A percentile compares a stretch with the other conserved stretches of the same genome.
phyloP scores from a whole-genome alignment of 1,140 invertebrate genomes.

The Coenobita brevimanus region DNA sequence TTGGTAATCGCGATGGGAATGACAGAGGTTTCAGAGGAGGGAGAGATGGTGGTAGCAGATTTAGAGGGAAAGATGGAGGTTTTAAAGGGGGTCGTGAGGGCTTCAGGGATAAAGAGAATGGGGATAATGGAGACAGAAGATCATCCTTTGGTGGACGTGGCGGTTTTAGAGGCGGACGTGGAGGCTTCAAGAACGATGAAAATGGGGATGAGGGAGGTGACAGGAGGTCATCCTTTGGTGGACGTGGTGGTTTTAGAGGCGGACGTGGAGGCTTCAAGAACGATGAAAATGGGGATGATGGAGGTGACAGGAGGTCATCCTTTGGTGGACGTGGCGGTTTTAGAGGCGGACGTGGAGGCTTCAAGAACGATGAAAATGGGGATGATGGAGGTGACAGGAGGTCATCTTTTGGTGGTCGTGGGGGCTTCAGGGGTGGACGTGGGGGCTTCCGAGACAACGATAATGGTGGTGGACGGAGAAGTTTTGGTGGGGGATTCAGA shows the following conservation, averaged over 20 bases:
- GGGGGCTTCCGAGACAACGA: no score
- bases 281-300: background rate
- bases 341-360: slow-evolving; percentile 6
- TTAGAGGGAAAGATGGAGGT: slow-evolving; percentile 37
- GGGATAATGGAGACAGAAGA: slow-evolving; percentile 26
- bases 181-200: slow-evolving; percentile 28
- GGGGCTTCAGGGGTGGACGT: slow-evolving; percentile 41
- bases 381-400: slow-evolving; percentile 71
- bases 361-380: background rate
- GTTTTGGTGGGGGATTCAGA: no score
- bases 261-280: slow-evolving; percentile 23
- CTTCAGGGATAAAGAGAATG: slow-evolving; percentile 54
- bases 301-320: background rate
- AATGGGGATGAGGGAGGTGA: slow-evolving; percentile 37
- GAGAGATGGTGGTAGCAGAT: slow-evolving; percentile 17
- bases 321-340: slow-evolving; percentile 14
- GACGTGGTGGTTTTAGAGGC: slow-evolving; percentile 62
- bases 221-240: slow-evolving; percentile 65
- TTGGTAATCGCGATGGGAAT: background rate
- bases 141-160: slow-evolving; percentile 36
- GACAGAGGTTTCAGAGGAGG: slow-evolving; percentile 20
- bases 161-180: slow-evolving; percentile 50
- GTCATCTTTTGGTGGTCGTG: slow-evolving; percentile 69
- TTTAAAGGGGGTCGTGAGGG: slow-evolving; percentile 1
- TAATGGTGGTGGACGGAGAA: no score